Conservation (phyloP, 2,888 invertebrate genomes). For the Drosophila austrosaltans region DNA sequence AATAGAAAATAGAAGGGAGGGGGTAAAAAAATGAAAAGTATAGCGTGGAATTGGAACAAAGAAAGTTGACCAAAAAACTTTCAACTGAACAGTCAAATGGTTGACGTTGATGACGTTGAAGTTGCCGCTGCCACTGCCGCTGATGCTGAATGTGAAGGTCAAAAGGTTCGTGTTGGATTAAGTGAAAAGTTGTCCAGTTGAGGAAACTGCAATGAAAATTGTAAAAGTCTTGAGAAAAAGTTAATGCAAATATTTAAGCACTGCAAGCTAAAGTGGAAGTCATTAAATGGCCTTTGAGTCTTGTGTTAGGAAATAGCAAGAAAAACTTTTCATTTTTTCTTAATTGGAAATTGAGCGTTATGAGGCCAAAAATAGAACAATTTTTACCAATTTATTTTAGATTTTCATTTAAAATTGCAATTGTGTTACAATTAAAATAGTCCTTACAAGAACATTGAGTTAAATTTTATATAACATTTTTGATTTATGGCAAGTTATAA, state of each 20-base stretch:
- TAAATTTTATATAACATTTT: not conserved
- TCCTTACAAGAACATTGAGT: too few relatives aligned
- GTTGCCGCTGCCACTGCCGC: too few relatives aligned
- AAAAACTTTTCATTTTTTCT: not conserved
- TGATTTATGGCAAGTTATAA: not conserved
- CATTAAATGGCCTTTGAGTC: slow-evolving; percentile 11
- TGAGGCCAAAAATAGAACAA: not conserved
- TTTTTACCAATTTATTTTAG: not conserved
- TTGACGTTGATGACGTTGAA: slow-evolving; percentile 26
- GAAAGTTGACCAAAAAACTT: slow-evolving; percentile 52
- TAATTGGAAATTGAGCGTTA: not conserved
- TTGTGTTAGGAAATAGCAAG: not conserved
- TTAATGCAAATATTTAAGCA: slow-evolving; percentile 19
- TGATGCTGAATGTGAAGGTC: slow-evolving; percentile 35
- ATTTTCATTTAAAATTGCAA: too few relatives aligned
- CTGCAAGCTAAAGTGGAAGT: slow-evolving; percentile 6
- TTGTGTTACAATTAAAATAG: too few relatives aligned
- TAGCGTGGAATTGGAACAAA: slow-evolving; percentile 6
- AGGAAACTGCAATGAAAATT: slow-evolving; percentile 16
- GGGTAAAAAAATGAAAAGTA: slow-evolving; percentile 1
- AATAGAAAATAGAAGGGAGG: slow-evolving; percentile 13
- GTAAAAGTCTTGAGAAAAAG: slow-evolving; percentile 1
- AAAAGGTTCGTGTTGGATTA: slow-evolving; percentile 16
- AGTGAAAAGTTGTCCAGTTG: slow-evolving; percentile 15
- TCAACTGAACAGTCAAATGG: slow-evolving; percentile 36